phyloP scores from a whole-genome alignment of 2,797 vertebrate genomes.

The Tapera naevia region DNA sequence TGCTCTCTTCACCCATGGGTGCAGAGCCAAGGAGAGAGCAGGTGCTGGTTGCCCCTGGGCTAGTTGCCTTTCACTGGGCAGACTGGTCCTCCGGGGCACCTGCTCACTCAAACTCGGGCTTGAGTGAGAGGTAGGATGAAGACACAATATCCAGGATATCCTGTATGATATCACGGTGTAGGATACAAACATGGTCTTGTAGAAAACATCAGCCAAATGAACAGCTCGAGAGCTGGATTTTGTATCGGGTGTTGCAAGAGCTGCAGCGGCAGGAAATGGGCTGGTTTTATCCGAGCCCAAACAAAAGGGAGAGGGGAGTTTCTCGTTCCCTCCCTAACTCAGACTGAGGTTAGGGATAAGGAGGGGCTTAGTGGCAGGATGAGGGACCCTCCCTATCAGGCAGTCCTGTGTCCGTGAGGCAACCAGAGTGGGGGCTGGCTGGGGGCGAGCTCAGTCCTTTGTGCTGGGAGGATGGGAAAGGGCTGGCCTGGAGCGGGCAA shows the following conservation, averaged over 20 bases:
- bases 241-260: accelerated
- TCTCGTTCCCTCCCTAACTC: neutral
- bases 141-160: neutral
- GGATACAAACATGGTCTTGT: neutral
- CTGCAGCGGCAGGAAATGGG: neutral
- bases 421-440: neutral
- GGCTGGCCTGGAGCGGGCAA: neutral
- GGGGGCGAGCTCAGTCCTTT: neutral
- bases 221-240: neutral
- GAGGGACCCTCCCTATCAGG: neutral
- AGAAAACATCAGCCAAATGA: neutral
- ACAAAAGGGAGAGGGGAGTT: neutral
- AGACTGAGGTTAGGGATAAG: accelerated
- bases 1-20: neutral
- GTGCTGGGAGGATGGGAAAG: neutral
- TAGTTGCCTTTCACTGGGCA: neutral
- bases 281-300: neutral
- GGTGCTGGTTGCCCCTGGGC: neutral
- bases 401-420: accelerated
- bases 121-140: neutral
- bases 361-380: neutral
- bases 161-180: neutral
- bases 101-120: no score
- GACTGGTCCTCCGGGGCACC: neutral
- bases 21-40: neutral